Percentiles rank a stretch among this genome's conserved stretches.
Conservation (phyloP, 2,888 invertebrate species). For the Callyntrura sp. region DNA sequence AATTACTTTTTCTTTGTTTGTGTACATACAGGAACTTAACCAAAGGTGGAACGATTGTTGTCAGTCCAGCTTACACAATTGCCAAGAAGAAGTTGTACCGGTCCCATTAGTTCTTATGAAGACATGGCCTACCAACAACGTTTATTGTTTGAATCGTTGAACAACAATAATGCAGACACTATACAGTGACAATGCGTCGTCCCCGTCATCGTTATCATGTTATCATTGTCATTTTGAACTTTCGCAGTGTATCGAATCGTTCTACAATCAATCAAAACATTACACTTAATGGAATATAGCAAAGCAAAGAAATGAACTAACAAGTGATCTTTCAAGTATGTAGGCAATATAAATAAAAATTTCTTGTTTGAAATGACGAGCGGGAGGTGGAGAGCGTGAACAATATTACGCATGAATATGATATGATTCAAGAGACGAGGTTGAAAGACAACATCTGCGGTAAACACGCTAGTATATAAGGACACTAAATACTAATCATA, state of each 20-base stretch:
- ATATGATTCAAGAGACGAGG: background rate
- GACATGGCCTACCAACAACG: background rate
- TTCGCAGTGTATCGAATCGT: slow-evolving; percentile 20
- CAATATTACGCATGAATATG: background rate
- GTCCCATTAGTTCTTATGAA: slow-evolving; percentile 87
- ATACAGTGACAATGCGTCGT: slow-evolving; percentile 14
- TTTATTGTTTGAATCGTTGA: slow-evolving; percentile 25
- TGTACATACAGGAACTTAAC: slow-evolving; percentile 90
- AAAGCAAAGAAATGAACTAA: slow-evolving; percentile 21
- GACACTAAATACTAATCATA: slow-evolving; percentile 39
- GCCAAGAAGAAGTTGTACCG: slow-evolving; percentile 97
- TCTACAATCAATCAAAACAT: slow-evolving; percentile 13
- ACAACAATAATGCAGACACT: background rate
- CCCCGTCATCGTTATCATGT: background rate
- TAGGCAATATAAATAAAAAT: slow-evolving; percentile 32
- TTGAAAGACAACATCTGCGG: background rate
- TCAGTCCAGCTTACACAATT: slow-evolving; percentile 94
- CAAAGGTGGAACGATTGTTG: slow-evolving; percentile 94
- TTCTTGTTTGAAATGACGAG: slow-evolving; percentile 1
- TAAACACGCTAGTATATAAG: slow-evolving; percentile 6
- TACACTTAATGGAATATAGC: background rate
- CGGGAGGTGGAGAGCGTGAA: slow-evolving; percentile 23
- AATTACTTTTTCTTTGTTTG: slow-evolving; percentile 52
- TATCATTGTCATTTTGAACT: too few relatives aligned
- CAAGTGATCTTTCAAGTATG: slow-evolving; percentile 15